These are phyloP conservation scores for Nothobranchius kuhntae DNA, from an alignment of 2,113 vertebrate genomes.

Conservation along the genomic window DNA sequence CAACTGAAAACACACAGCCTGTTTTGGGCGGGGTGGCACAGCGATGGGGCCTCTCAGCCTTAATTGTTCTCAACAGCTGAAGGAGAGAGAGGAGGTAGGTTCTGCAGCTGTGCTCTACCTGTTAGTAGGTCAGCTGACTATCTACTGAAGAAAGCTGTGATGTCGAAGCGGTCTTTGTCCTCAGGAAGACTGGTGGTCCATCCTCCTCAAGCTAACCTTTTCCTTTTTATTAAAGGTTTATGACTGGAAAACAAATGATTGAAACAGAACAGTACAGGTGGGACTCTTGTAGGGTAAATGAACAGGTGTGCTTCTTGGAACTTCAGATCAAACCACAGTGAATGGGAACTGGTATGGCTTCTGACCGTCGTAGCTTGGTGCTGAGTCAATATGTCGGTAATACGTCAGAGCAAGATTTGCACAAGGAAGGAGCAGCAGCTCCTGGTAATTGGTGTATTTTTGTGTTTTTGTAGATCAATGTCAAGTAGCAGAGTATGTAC, in stretches of 20 bases:
- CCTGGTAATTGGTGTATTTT: too few species aligned
- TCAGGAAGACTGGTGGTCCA: not conserved
- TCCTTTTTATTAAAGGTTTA: not conserved
- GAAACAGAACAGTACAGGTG: not conserved
- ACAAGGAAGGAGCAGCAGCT: too few species aligned
- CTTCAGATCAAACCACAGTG: not conserved
- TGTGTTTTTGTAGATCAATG: too few species aligned
- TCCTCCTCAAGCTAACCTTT: not conserved
- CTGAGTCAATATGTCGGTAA: too few species aligned
- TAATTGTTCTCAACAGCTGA: conserved; percentile 67
- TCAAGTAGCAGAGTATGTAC: too few species aligned
- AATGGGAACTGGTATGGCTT: not conserved
- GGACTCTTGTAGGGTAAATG: not conserved
- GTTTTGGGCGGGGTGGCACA: conserved; percentile 26
- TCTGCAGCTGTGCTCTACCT: conserved; percentile 61
- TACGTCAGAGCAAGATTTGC: not conserved
- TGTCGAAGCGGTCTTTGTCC: conserved; percentile 24
- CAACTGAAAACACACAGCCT: conserved; percentile 27
- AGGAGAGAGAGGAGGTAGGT: conserved; percentile 50
- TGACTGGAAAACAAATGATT: not conserved
- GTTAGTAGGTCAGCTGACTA: conserved; percentile 49
- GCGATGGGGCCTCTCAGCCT: conserved; percentile 30
- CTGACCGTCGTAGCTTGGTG: not conserved
- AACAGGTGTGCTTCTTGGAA: not conserved
- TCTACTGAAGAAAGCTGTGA: conserved; percentile 48